These are phyloP conservation scores for Spea multiplicata DNA, from an alignment of 2,113 vertebrate genomes.

Conservation along the genomic window DNA sequence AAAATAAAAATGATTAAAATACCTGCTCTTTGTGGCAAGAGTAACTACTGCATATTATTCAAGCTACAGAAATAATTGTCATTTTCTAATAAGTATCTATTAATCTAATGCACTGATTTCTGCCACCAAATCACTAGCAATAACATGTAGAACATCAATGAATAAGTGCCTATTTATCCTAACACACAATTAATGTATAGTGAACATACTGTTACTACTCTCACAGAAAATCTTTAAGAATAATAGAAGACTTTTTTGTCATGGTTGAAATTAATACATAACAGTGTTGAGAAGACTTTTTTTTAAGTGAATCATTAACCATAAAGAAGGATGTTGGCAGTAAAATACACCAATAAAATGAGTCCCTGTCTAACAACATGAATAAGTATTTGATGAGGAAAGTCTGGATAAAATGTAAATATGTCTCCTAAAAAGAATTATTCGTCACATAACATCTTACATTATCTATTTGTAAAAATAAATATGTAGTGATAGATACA, in stretches of 20 bases:
- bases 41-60: neutral
- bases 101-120: neutral
- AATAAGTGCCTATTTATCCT: conserved; percentile 2
- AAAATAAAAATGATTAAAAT: neutral
- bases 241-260: neutral
- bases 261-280: neutral
- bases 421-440: neutral
- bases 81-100: neutral
- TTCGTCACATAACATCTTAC: neutral
- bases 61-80: neutral
- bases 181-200: conserved; percentile 13
- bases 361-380: neutral
- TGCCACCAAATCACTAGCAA: conserved; percentile 5
- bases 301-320: neutral
- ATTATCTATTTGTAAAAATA: neutral
- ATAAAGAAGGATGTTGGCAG: neutral
- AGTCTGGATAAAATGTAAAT: neutral
- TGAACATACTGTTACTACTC: conserved; percentile 7
- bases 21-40: neutral
- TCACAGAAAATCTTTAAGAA: no score
- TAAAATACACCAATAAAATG: neutral
- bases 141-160: conserved; percentile 6
- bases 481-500: neutral
- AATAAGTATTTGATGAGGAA: neutral
- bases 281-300: neutral